Conservation (phyloP, 1,140 invertebrate genomes). For the Cydia splendana region DNA sequence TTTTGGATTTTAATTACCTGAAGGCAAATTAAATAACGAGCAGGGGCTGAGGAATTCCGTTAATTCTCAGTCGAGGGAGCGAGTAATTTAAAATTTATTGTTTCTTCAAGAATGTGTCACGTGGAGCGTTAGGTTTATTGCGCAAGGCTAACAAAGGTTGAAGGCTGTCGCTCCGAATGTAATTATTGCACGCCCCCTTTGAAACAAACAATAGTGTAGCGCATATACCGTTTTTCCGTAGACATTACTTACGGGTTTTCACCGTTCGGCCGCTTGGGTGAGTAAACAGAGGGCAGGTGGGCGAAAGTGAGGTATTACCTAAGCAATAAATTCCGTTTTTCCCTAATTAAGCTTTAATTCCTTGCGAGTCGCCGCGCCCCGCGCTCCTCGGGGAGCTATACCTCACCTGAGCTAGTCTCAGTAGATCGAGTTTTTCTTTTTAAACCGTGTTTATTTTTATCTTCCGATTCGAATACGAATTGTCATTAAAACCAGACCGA, state of each 20-base stretch:
- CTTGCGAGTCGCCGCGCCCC: constrained; percentile 41
- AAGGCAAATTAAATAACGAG: constrained; percentile 70
- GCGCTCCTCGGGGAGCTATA: constrained; percentile 35
- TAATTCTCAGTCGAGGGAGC: constrained; percentile 31
- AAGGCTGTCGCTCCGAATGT: constrained; percentile 25
- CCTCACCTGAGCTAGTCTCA: constrained; percentile 13
- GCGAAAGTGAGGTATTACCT: constrained; percentile 54
- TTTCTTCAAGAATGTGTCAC: constrained; percentile 33
- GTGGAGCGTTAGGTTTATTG: constrained; percentile 24
- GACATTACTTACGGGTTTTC: constrained; percentile 25
- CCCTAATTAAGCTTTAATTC: constrained; percentile 78
- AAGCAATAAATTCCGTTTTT: constrained; percentile 75
- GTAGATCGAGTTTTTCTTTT: constrained; percentile 17
- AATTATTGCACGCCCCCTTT: constrained; percentile 30
- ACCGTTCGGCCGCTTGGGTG: constrained; percentile 43
- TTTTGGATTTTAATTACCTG: constrained; percentile 74
- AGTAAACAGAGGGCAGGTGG: constrained; percentile 67
- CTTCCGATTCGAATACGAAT: neutral
- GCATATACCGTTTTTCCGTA: constrained; percentile 13
- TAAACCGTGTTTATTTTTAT: constrained; percentile 5
- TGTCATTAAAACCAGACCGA: neutral
- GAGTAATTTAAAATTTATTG: constrained; percentile 37
- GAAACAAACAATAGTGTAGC: constrained; percentile 5
- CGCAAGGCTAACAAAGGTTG: constrained; percentile 21
- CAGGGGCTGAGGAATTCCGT: constrained; percentile 36